Percentiles rank a stretch among this genome's conserved stretches.
Conservation (phyloP, 1,140 invertebrate species). For the Diabrotica undecimpunctata region DNA sequence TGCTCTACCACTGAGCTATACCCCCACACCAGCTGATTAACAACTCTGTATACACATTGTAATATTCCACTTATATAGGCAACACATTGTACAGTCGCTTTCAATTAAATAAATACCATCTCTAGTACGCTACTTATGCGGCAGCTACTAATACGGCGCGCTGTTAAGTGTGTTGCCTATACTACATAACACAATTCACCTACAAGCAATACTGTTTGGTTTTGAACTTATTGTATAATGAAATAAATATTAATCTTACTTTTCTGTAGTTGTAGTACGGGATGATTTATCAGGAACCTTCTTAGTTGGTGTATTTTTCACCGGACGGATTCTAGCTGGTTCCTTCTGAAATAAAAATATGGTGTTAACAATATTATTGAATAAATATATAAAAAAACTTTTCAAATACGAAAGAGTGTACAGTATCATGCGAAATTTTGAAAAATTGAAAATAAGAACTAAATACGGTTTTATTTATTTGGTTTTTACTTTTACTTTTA, state of each 20-base stretch:
- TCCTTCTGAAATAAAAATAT: conserved; percentile 12
- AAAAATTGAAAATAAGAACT: no score
- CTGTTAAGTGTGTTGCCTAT: neutral
- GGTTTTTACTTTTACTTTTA: no score
- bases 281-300: conserved; percentile 9
- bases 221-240: neutral
- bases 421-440: no score
- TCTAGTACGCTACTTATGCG: no score
- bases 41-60: no score
- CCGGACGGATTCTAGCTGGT: conserved; percentile 1
- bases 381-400: no score
- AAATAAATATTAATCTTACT: neutral
- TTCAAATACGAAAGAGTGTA: no score
- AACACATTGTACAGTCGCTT: no score
- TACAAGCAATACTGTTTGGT: neutral
- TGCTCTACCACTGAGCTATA: conserved; percentile 85
- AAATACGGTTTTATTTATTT: no score
- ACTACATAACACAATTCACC: neutral
- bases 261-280: neutral
- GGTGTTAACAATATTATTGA: no score
- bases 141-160: neutral
- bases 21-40: conserved; percentile 25
- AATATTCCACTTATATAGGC: no score
- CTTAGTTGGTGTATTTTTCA: neutral
- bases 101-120: no score